These are phyloP conservation scores for Vollenhovia emeryi DNA, from an alignment of 1,140 invertebrate genomes.

Conservation along the genomic window DNA sequence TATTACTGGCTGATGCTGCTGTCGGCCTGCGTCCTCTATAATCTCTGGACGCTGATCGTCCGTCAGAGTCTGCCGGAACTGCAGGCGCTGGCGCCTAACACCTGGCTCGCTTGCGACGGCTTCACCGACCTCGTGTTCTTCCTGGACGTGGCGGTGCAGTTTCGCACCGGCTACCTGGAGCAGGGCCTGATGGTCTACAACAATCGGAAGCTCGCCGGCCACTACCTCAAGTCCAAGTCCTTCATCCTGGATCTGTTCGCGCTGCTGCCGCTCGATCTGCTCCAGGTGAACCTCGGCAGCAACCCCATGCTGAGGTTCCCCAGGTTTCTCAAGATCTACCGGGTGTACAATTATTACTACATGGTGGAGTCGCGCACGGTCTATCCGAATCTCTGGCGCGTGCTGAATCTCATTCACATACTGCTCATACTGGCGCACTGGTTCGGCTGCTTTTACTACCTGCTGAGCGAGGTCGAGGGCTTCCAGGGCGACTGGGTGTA, in stretches of 20 bases:
- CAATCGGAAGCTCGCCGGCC: slow-evolving; percentile 94
- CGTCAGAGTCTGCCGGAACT: slow-evolving; percentile 97
- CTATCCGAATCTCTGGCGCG: slow-evolving; percentile 98
- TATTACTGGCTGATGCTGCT: slow-evolving; percentile 97
- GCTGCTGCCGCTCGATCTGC: slow-evolving; percentile 94
- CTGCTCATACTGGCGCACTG: slow-evolving; percentile 97
- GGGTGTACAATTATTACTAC: slow-evolving; percentile 97
- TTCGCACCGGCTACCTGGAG: slow-evolving; percentile 97
- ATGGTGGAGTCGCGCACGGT: slow-evolving; percentile 98
- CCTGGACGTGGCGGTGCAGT: slow-evolving; percentile 94
- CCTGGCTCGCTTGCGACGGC: slow-evolving; percentile 93
- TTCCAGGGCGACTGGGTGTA: slow-evolving; percentile 97
- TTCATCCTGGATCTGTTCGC: slow-evolving; percentile 95
- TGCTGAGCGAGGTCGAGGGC: slow-evolving; percentile 96
- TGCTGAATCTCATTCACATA: slow-evolving; percentile 97
- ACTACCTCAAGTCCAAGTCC: slow-evolving; percentile 94
- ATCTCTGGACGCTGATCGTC: slow-evolving; percentile 97
- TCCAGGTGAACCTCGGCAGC: slow-evolving; percentile 92
- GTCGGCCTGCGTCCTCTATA: slow-evolving; percentile 96
- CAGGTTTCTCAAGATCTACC: slow-evolving; percentile 94
- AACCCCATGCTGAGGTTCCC: slow-evolving; percentile 94
- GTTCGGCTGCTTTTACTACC: slow-evolving; percentile 99
- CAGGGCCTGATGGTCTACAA: slow-evolving; percentile 98
- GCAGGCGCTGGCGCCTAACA: slow-evolving; percentile 88
- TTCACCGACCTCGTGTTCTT: slow-evolving; percentile 95